These are phyloP conservation scores for Entomobrya multifasciata DNA, from an alignment of 2,888 invertebrate species.

Conservation along the genomic window DNA sequence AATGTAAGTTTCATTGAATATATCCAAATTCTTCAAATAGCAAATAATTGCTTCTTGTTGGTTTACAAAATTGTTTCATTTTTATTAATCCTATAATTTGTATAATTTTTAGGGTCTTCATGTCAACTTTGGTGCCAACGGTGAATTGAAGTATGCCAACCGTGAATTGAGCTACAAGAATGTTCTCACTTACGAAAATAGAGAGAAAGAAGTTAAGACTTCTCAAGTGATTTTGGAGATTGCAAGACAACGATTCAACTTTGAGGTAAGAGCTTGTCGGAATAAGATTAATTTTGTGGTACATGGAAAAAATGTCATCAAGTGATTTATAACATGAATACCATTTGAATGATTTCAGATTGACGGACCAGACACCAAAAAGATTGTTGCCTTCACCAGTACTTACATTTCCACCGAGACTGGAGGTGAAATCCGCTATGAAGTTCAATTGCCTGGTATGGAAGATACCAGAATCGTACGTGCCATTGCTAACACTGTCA, in stretches of 20 bases:
- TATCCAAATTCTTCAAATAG: no score
- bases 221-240: conserved; percentile 55
- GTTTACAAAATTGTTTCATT: no score
- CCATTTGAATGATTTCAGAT: conserved; percentile 62
- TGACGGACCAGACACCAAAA: conserved; percentile 48
- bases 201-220: conserved; percentile 63
- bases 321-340: no score
- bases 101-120: conserved; percentile 75
- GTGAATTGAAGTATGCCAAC: conserved; percentile 59
- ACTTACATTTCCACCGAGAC: conserved; percentile 45
- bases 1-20: background rate
- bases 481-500: conserved; percentile 67
- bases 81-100: no score
- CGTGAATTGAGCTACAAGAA: conserved; percentile 63
- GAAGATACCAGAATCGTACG: conserved; percentile 74
- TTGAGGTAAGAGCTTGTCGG: conserved; percentile 47
- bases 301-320: background rate
- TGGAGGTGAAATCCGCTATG: conserved; percentile 74
- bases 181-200: conserved; percentile 69
- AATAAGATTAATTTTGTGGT: background rate
- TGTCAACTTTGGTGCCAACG: conserved; percentile 68
- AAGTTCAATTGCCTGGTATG: conserved; percentile 77
- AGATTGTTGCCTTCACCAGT: conserved; percentile 64
- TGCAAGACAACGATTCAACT: conserved; percentile 56
- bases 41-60: no score